phyloP scores from a whole-genome alignment of 2,113 vertebrate species.

The Seriola dumerili region DNA sequence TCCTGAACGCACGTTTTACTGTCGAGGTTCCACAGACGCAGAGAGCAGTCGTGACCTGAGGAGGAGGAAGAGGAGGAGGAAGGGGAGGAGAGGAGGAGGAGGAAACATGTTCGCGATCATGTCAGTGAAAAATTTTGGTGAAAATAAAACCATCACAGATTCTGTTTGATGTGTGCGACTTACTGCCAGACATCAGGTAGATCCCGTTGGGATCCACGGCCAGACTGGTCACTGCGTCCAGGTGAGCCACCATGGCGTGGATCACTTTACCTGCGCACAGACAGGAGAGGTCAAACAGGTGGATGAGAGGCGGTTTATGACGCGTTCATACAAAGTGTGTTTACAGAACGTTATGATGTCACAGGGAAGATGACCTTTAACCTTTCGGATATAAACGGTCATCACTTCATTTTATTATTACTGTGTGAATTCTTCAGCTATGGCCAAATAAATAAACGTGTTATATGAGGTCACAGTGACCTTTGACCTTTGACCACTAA shows the following conservation, averaged over 20 bases:
- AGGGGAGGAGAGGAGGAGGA: no score
- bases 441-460: no score
- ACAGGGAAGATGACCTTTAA: no score
- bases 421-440: no score
- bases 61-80: not conserved
- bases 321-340: no score
- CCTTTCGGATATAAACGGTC: no score
- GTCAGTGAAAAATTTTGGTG: not conserved
- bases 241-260: constrained; percentile 99
- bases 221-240: constrained; percentile 98
- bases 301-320: no score
- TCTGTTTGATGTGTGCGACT: constrained; percentile 66
- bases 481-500: no score
- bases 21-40: constrained; percentile 99
- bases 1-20: constrained; percentile 99
- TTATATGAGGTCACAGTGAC: no score
- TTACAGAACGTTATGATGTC: no score
- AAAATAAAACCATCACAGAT: not conserved
- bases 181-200: constrained; percentile 99
- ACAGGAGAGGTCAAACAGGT: not conserved
- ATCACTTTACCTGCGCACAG: constrained; percentile 92
- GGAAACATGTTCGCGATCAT: no score
- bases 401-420: no score
- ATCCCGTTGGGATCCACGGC: constrained; percentile 99
- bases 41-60: constrained; percentile 98